Conservation (phyloP, 2,113 vertebrate genomes). For the Enhydra lutris region DNA sequence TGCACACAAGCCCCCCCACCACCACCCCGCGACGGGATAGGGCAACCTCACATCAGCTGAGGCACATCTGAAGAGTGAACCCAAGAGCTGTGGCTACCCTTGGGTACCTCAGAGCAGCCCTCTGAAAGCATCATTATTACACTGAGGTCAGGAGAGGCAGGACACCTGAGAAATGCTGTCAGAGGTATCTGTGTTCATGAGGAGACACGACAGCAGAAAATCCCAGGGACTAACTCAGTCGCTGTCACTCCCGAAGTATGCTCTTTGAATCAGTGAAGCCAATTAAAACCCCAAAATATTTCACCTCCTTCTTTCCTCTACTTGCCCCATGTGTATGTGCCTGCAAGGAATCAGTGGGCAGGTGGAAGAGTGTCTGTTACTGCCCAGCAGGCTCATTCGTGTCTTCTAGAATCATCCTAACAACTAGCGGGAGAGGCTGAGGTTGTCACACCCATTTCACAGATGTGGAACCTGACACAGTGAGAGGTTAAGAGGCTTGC, state of each 20-base stretch:
- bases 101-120: fast-evolving
- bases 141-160: neutral
- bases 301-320: neutral
- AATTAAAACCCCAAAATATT: neutral
- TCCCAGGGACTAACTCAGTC: neutral
- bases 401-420: neutral
- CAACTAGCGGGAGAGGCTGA: neutral
- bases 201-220: neutral
- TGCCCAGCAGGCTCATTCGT: neutral
- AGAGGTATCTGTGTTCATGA: neutral
- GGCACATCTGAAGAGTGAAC: neutral
- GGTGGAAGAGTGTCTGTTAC: too few relatives aligned
- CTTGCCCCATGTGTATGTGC: neutral
- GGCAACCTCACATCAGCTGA: neutral
- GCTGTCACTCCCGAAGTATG: neutral
- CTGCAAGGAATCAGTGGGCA: neutral
- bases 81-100: neutral
- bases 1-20: fast-evolving
- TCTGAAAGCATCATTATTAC: neutral
- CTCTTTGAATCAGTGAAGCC: neutral
- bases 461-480: neutral
- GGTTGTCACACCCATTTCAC: neutral
- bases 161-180: neutral
- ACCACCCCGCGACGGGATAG: neutral
- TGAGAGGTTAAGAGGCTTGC: neutral